phyloP scores from a whole-genome alignment of 2,113 vertebrate genomes.

The Lipotes vexillifer region DNA sequence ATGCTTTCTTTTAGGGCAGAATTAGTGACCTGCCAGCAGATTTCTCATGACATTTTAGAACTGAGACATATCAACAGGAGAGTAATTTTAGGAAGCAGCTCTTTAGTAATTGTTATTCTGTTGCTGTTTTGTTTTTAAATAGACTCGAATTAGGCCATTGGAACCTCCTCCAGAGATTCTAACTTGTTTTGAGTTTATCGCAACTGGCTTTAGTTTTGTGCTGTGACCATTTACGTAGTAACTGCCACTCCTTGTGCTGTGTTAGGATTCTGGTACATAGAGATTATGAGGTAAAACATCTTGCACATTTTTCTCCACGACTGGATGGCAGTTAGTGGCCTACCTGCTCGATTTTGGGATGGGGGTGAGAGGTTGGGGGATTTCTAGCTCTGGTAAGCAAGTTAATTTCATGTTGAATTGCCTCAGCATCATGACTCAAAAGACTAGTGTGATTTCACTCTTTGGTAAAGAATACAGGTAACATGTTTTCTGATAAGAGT shows the following conservation, averaged over 20 bases:
- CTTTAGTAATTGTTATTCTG: constrained; percentile 26
- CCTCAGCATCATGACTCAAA: not conserved
- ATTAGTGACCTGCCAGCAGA: not conserved
- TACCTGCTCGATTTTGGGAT: not conserved
- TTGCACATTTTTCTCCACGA: not conserved
- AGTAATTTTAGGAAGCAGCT: constrained; percentile 2
- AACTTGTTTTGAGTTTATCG: constrained; percentile 25
- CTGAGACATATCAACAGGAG: not conserved
- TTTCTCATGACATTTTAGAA: constrained; percentile 31
- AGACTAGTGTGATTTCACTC: not conserved
- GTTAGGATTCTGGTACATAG: rapidly evolving
- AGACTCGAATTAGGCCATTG: not conserved
- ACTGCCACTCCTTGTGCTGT: not conserved
- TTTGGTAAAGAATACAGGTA: not conserved
- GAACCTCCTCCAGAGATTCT: not conserved
- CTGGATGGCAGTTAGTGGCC: rapidly evolving
- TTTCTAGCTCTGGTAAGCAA: not conserved
- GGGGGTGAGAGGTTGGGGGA: not conserved
- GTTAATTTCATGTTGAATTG: not conserved
- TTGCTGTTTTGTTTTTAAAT: not conserved
- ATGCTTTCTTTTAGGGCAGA: not conserved
- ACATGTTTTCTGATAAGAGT: not conserved
- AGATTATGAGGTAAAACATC: not conserved
- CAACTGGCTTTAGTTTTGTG: not conserved
- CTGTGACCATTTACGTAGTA: not conserved